These are phyloP conservation scores for Paedocypris micromegethes DNA, from an alignment of 2,797 vertebrate species.

Conservation along the genomic window DNA sequence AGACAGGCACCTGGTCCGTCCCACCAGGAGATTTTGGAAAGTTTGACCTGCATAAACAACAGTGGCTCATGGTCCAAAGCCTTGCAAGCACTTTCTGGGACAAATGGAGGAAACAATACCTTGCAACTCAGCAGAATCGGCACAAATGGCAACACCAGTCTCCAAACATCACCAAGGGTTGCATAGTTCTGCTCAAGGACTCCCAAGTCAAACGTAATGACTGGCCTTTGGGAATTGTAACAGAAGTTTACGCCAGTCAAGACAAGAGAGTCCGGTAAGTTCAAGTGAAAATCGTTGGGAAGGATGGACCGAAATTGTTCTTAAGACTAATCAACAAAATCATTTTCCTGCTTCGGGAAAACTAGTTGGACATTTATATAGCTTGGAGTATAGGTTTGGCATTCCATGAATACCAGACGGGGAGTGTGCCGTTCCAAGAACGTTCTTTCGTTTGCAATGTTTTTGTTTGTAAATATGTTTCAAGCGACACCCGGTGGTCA, in stretches of 20 bases:
- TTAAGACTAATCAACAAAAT: neutral
- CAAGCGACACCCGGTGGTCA: too few relatives aligned
- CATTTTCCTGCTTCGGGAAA: neutral
- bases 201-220: neutral
- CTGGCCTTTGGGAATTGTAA: constrained; percentile 16
- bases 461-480: too few relatives aligned
- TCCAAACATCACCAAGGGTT: constrained; percentile 12
- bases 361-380: neutral
- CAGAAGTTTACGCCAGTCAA: constrained; percentile 18
- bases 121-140: neutral
- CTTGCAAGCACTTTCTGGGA: constrained; percentile 26
- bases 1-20: neutral
- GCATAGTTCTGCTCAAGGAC: constrained; percentile 31
- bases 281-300: constrained; percentile 11
- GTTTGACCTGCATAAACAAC: constrained; percentile 1
- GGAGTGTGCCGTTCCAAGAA: too few relatives aligned
- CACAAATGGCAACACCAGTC: constrained; percentile 20
- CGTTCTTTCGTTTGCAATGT: too few relatives aligned
- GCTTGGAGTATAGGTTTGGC: neutral
- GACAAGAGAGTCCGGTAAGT: constrained; percentile 3
- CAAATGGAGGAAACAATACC: constrained; percentile 11
- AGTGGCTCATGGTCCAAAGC: constrained; percentile 29
- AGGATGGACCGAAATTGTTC: constrained; percentile 1
- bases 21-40: constrained; percentile 3
- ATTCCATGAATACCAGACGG: neutral